Base-by-base conservation (phyloP, 2,888 invertebrate species). In the Cryptophagus acutangulus region DNA sequence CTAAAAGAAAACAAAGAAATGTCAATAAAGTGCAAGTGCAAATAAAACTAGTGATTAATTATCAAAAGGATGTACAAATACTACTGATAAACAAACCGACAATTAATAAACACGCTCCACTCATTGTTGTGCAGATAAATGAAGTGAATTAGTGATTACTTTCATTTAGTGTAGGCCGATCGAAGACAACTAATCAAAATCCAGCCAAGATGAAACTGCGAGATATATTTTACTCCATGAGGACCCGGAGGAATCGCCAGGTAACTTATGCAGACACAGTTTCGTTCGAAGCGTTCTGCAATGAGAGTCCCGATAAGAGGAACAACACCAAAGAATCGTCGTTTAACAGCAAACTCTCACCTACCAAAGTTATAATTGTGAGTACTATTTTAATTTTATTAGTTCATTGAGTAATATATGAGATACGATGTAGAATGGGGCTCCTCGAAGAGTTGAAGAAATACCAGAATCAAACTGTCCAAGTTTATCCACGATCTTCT, bases 221-320 rank as follows among this genome's bases (percentile, higher is more conserved):
- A 18, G 57, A 67, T 45, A 51, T 67, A 33, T 48, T 67, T 15
- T 54, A 57, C 25, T 55, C 63, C 1, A 65, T 66, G 47, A 52
- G 61, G 35, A 49, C 58, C 3, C 50, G 63, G 46, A 57, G 62
- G 36, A 52, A 57, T 33, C 55, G 61, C 41, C 55, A 59, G 41
- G 40, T 65, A 8, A 52, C 54, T n/a, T 49, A 54, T 24, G 58
- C 60, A 24, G 65, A 68, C 46, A 59, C 65, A 40, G 76, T 78
- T 16, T 76, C 78, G 1, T 78, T 78, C 55, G 77, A 78, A 59
- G 75, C 78, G 38, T 78, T 78, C 58, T 76, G 75, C 50, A 76
- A 77, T 50, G 77, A 77, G 49, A 72, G 71, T 33, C 54, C 62
- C 13, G 70, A 70, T 30, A 57, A 63, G 67, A 53, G 45, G 41